These are phyloP conservation scores for Semibalanus balanoides DNA, from an alignment of 1,140 invertebrate species.

Conservation along the genomic window DNA sequence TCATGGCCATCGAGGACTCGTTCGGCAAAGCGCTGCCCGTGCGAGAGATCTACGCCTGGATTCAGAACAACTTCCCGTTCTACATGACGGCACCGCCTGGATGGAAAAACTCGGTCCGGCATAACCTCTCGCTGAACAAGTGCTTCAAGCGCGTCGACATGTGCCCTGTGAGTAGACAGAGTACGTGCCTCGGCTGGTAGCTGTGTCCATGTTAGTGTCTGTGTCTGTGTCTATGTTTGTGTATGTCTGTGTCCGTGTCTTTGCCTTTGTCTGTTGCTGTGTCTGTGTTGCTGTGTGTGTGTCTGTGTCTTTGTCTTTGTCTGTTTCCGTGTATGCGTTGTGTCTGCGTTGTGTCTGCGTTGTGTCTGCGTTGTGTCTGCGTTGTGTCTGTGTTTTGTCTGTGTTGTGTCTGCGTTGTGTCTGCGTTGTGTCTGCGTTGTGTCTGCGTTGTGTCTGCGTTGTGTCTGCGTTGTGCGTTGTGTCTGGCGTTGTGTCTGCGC, in stretches of 20 bases:
- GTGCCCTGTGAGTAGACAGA: conserved; percentile 41
- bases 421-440: conserved; percentile 4
- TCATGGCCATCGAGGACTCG: conserved; percentile 92
- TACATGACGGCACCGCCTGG: conserved; percentile 45
- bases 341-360: background rate
- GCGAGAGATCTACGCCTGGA: conserved; percentile 97
- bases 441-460: conserved; percentile 14
- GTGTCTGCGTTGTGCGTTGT: too few relatives aligned
- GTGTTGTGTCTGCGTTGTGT: background rate
- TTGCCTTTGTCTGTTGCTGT: too few relatives aligned
- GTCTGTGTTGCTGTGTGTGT: too few relatives aligned
- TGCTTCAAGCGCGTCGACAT: conserved; percentile 39
- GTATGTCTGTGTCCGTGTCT: too few relatives aligned
- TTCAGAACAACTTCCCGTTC: conserved; percentile 49
- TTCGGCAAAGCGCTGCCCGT: conserved; percentile 75
- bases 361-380: background rate
- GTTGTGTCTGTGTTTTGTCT: background rate
- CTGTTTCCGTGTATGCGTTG: too few relatives aligned
- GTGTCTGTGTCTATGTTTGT: too few relatives aligned
- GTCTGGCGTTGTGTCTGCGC: too few relatives aligned
- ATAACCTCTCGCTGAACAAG: conserved; percentile 44
- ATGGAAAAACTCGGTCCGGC: conserved; percentile 50
- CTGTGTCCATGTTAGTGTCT: too few relatives aligned
- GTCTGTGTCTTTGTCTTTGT: too few relatives aligned
- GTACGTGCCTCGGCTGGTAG: too few relatives aligned